phyloP scores from a whole-genome alignment of 1,140 invertebrate genomes.

The Drosophila melanica region DNA sequence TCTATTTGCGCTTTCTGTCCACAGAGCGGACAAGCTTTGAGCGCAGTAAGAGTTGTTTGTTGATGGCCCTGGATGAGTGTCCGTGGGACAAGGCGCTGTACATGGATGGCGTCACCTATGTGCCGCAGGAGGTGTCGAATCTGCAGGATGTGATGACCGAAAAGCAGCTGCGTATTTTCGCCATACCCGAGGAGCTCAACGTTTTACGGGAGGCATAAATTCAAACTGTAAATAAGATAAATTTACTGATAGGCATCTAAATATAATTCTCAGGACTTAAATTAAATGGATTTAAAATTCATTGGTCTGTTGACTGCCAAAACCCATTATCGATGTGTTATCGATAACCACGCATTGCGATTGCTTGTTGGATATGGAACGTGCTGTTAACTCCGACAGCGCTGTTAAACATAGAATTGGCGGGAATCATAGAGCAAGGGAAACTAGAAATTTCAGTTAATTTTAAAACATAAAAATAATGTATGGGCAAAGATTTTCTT shows the following conservation, averaged over 20 bases:
- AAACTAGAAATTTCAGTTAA: too few relatives aligned
- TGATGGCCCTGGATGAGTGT: slow-evolving; percentile 86
- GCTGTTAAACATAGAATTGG: not conserved
- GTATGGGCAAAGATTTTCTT: too few relatives aligned
- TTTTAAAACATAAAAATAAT: too few relatives aligned
- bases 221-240: not conserved
- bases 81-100: slow-evolving; percentile 88
- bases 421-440: too few relatives aligned
- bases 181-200: slow-evolving; percentile 89
- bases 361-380: not conserved
- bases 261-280: not conserved
- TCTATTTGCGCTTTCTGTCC: slow-evolving; percentile 66
- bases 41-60: slow-evolving; percentile 84
- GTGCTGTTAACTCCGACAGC: not conserved
- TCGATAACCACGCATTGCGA: too few relatives aligned
- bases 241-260: not conserved
- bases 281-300: too few relatives aligned
- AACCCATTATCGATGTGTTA: too few relatives aligned
- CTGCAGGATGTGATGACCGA: slow-evolving; percentile 89
- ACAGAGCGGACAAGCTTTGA: slow-evolving; percentile 59
- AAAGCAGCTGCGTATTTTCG: slow-evolving; percentile 88
- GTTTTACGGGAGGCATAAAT: slow-evolving; percentile 84
- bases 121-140: slow-evolving; percentile 85
- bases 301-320: too few relatives aligned
- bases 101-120: slow-evolving; percentile 85